A percentile compares a stretch with the other conserved stretches of the same genome.
Conservation (phyloP, 2,797 vertebrate genomes). For the Aphelocoma californica region DNA sequence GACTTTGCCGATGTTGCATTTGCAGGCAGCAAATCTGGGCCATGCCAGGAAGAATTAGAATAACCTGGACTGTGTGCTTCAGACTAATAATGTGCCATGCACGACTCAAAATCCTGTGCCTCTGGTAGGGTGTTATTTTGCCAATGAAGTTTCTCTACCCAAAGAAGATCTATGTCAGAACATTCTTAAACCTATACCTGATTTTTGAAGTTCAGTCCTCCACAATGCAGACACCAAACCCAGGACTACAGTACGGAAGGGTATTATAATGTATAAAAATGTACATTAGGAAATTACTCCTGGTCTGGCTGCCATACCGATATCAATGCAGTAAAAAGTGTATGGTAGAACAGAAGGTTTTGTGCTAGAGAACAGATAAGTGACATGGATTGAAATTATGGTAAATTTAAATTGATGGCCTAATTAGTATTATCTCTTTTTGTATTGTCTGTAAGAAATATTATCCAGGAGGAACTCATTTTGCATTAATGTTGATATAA, state of each 20-base stretch:
- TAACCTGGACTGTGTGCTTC: background rate
- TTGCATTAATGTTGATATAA: conserved; percentile 81
- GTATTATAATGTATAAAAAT: background rate
- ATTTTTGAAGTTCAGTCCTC: background rate
- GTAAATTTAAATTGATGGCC: conserved; percentile 82
- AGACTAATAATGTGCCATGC: background rate
- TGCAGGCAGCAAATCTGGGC: conserved; percentile 30
- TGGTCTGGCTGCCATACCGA: conserved; percentile 24
- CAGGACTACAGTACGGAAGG: background rate
- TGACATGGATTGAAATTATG: conserved; percentile 77
- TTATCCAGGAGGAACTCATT: conserved; percentile 80
- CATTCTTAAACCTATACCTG: background rate
- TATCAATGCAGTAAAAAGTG: conserved; percentile 21
- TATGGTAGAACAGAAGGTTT: conserved; percentile 63
- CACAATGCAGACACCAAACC: background rate
- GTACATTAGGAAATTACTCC: conserved; percentile 1
- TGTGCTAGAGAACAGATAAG: conserved; percentile 73
- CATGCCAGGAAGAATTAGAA: conserved; percentile 14
- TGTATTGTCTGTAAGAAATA: conserved; percentile 79
- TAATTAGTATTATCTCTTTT: conserved; percentile 83
- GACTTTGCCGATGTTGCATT: background rate
- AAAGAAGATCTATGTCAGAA: background rate
- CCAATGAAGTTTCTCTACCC: background rate
- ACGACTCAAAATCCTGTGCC: background rate
- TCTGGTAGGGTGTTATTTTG: background rate